These are phyloP conservation scores for Pollenia griseotomentosa DNA, from an alignment of 2,888 invertebrate genomes.

Conservation along the genomic window DNA sequence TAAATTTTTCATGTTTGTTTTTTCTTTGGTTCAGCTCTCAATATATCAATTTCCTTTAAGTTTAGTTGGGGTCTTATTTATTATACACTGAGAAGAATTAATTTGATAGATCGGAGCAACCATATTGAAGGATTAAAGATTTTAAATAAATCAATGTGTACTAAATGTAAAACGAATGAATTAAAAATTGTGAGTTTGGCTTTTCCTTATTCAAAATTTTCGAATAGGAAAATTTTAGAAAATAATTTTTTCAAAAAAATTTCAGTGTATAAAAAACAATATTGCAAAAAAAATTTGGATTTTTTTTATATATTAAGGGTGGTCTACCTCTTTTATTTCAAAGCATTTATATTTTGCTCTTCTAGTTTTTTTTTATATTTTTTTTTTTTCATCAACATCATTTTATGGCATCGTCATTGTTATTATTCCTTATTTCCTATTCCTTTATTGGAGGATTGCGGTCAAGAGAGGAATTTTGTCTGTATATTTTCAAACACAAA, in stretches of 20 bases:
- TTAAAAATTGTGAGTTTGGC: too few relatives aligned
- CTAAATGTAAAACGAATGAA: background rate
- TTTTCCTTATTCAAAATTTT: too few relatives aligned
- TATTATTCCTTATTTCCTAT: constrained; percentile 45
- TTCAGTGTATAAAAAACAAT: constrained; percentile 9
- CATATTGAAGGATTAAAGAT: too few relatives aligned
- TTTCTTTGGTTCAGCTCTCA: constrained; percentile 20
- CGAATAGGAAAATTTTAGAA: too few relatives aligned
- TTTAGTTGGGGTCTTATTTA: constrained; percentile 33
- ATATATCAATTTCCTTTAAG: constrained; percentile 49
- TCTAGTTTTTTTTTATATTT: background rate
- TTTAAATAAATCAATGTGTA: background rate
- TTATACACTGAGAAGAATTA: constrained; percentile 35
- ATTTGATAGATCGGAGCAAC: too few relatives aligned
- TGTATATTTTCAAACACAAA: constrained; percentile 32
- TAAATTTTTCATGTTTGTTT: constrained; percentile 41
- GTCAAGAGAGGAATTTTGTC: constrained; percentile 42
- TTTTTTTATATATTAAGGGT: constrained; percentile 30
- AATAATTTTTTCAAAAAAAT: background rate
- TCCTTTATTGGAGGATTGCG: constrained; percentile 41
- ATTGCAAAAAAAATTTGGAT: background rate
- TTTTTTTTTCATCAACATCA: background rate
- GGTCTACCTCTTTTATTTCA: constrained; percentile 42
- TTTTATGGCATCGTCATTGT: constrained; percentile 45
- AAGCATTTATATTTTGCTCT: constrained; percentile 15